These are phyloP conservation scores for Lithosia quadra DNA, from an alignment of 2,888 invertebrate species.

Conservation along the genomic window DNA sequence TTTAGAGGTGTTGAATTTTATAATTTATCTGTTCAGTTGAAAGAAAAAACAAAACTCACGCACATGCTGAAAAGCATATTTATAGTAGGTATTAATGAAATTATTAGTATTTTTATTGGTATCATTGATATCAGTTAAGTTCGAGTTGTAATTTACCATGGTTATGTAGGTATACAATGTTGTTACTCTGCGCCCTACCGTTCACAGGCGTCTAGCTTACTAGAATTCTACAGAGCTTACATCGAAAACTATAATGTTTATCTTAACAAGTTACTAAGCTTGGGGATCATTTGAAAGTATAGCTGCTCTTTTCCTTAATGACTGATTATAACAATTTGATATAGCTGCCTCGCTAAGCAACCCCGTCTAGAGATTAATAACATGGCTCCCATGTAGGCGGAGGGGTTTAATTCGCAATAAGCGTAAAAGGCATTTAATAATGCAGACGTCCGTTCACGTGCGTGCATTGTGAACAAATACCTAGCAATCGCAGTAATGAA, in stretches of 20 bases:
- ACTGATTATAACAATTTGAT: slow-evolving; percentile 56
- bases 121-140: too few species aligned
- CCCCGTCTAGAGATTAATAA: slow-evolving; percentile 71
- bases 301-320: slow-evolving; percentile 65
- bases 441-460: slow-evolving; percentile 83
- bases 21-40: too few species aligned
- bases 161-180: neutral
- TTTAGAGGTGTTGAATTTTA: too few species aligned
- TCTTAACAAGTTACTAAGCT: neutral
- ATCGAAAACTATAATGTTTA: neutral
- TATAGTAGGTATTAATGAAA: too few species aligned
- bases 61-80: too few species aligned
- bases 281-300: slow-evolving; percentile 18
- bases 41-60: too few species aligned
- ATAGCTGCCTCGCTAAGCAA: slow-evolving; percentile 54
- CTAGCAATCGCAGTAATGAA: slow-evolving; percentile 83
- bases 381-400: slow-evolving; percentile 65
- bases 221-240: neutral
- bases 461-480: slow-evolving; percentile 80
- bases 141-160: neutral
- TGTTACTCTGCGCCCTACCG: neutral
- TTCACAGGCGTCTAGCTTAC: neutral
- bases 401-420: slow-evolving; percentile 82
- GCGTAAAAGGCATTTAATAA: slow-evolving; percentile 87
- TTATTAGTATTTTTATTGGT: too few species aligned